These are phyloP conservation scores for Sciurus carolinensis DNA, from an alignment of 2,797 vertebrate species.

Conservation along the genomic window DNA sequence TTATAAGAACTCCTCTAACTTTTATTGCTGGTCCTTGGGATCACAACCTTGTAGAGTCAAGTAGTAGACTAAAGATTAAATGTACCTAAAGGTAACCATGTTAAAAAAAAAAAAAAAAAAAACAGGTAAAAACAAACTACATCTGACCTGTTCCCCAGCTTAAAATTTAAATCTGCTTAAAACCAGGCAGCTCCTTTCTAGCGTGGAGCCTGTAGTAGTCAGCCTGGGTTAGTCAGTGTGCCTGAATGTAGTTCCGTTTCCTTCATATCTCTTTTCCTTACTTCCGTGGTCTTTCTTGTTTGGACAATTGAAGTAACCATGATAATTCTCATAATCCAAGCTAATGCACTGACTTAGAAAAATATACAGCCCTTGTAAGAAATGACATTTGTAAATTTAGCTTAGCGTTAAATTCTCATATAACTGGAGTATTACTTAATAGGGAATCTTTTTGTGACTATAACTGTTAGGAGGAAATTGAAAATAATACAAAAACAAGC, in stretches of 20 bases:
- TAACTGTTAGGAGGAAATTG: background rate
- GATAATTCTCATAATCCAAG: background rate
- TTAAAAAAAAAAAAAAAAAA: no score
- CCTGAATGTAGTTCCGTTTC: background rate
- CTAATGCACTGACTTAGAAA: conserved; percentile 22
- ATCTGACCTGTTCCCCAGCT: conserved; percentile 47
- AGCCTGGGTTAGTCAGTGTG: background rate
- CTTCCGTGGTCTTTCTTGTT: background rate
- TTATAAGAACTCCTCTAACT: background rate
- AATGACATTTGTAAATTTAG: conserved; percentile 4
- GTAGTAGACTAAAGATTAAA: background rate
- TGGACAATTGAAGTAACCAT: background rate
- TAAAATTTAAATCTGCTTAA: conserved; percentile 74
- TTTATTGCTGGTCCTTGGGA: background rate
- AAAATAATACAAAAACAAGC: conserved; percentile 52
- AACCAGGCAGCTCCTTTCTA: conserved; percentile 40
- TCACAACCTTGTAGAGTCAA: background rate
- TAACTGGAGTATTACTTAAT: background rate
- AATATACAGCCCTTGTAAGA: background rate
- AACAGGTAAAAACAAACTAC: background rate
- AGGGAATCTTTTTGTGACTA: conserved; percentile 18
- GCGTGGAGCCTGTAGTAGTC: background rate
- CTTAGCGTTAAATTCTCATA: conserved; percentile 9
- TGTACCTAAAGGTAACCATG: background rate
- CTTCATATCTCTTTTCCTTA: background rate